phyloP scores from a whole-genome alignment of 2,888 invertebrate genomes.

The Eupithecia inturbata region DNA sequence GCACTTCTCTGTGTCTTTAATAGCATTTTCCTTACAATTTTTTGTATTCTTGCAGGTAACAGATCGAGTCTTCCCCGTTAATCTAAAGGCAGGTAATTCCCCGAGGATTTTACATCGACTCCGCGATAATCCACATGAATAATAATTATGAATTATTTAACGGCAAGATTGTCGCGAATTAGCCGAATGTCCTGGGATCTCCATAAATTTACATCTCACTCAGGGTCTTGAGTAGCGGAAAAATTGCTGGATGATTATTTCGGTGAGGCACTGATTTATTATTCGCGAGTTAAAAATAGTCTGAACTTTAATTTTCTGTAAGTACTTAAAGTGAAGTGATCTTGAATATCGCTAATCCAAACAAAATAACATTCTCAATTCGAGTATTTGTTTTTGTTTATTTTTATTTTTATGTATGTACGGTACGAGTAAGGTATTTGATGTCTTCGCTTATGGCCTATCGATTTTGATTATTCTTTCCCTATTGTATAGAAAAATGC shows the following conservation, averaged over 20 bases:
- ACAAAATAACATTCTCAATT: not conserved
- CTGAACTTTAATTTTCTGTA: not conserved
- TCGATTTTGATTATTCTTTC: not conserved
- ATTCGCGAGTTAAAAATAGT: not conserved
- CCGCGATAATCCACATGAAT: slow-evolving; percentile 63
- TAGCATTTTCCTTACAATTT: not conserved
- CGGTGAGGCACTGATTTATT: not conserved
- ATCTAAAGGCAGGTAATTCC: slow-evolving; percentile 11
- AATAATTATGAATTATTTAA: slow-evolving; percentile 67
- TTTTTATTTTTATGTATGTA: not conserved
- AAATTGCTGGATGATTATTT: slow-evolving; percentile 4
- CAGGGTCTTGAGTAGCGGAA: not conserved
- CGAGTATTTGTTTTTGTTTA: not conserved
- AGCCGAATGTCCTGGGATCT: slow-evolving; percentile 55
- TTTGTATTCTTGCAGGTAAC: slow-evolving; percentile 40
- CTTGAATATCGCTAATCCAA: not conserved
- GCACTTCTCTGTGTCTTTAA: not conserved
- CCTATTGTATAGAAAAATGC: not conserved
- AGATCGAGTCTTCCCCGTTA: not conserved
- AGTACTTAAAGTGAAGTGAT: not conserved
- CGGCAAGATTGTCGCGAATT: slow-evolving; percentile 59
- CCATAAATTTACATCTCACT: slow-evolving; percentile 61
- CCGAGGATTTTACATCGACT: slow-evolving; percentile 27
- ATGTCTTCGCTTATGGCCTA: not conserved
- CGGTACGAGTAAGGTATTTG: not conserved